Evolutionary conservation across 2,113 vertebrate genomes (phyloP).

Genomic region (Macrotis lagotis): DNA sequence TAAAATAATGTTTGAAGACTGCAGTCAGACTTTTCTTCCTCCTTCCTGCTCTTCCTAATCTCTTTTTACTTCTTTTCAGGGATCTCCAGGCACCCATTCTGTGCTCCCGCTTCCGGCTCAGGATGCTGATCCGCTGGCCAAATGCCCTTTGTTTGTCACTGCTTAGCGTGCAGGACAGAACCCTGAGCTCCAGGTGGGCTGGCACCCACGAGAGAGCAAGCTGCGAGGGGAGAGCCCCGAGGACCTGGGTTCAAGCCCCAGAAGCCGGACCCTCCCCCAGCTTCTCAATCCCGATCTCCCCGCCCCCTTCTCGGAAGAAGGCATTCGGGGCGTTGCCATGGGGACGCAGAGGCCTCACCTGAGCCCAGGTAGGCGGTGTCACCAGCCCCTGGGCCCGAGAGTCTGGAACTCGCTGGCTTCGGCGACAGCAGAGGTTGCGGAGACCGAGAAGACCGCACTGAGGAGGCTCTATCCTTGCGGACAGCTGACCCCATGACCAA

Average conservation of each 20-base stretch:
- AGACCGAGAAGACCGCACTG: not conserved
- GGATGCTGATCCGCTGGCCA: not conserved
- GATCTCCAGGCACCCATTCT: not conserved
- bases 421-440: not conserved
- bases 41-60: not conserved
- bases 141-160: not conserved
- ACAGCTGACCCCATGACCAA: not conserved
- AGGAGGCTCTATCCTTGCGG: not conserved
- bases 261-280: not conserved
- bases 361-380: fast-evolving
- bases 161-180: not conserved
- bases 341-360: not conserved
- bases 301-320: not conserved
- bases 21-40: not conserved
- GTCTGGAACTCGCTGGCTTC: not conserved
- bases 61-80: not conserved
- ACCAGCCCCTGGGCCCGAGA: fast-evolving
- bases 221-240: not conserved
- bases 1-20: not conserved
- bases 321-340: slow-evolving; percentile 41
- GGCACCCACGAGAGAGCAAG: no score
- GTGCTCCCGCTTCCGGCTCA: not conserved
- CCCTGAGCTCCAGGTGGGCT: not conserved
- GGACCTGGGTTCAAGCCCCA: not conserved
- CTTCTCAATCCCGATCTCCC: not conserved